Conservation (phyloP, 2,113 vertebrate genomes). For the Penelope pileata region DNA sequence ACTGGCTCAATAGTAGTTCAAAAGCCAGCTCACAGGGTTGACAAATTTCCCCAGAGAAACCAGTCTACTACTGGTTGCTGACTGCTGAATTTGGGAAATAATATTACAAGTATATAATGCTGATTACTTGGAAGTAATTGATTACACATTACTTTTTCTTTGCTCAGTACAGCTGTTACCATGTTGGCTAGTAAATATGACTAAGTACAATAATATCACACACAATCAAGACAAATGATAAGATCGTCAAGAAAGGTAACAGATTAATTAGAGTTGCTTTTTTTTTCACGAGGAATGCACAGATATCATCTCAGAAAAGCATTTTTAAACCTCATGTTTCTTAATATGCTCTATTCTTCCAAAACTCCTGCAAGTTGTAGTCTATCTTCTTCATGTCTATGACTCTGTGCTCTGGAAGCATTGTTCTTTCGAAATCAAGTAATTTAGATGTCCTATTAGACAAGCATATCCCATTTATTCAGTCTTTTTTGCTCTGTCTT, state of each 20-base stretch:
- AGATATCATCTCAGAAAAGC: neutral
- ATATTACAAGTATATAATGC: neutral
- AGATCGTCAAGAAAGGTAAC: constrained; percentile 17
- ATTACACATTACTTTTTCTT: constrained; percentile 6
- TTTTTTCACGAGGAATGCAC: constrained; percentile 1
- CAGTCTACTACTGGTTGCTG: neutral
- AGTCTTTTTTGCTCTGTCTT: neutral
- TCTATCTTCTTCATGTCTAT: neutral
- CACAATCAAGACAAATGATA: neutral
- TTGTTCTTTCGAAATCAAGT: neutral
- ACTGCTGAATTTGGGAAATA: constrained; percentile 5
- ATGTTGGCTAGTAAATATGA: neutral
- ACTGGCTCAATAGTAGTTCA: neutral
- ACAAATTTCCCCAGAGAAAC: neutral
- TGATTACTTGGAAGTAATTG: constrained; percentile 40
- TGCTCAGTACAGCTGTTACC: neutral
- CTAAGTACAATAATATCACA: neutral
- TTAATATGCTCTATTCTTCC: neutral
- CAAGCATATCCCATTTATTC: neutral
- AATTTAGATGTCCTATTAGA: neutral
- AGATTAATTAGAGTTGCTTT: neutral
- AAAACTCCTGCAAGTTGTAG: neutral
- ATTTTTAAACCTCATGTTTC: neutral
- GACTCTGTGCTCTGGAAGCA: neutral
- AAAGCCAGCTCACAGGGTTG: neutral